Evolutionary conservation across 2,113 vertebrate genomes (phyloP).

Genomic region (Lates calcarifer): DNA sequence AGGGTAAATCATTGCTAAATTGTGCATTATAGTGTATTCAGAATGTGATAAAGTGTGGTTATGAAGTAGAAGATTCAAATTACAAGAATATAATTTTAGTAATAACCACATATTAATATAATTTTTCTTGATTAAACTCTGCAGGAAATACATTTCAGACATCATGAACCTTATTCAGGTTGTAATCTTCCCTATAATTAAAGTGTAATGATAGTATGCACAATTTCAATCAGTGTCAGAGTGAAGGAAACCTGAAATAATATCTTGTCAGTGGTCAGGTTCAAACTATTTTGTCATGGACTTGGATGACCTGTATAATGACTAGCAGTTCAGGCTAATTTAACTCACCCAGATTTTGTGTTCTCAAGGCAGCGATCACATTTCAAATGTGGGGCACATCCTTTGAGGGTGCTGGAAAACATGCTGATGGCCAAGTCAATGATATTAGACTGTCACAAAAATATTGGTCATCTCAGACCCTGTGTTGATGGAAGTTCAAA

Average conservation of each 20-base stretch:
- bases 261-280: neutral
- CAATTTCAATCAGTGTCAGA: neutral
- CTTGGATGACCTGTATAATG: neutral
- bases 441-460: constrained; percentile 21
- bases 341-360: neutral
- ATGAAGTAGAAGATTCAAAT: neutral
- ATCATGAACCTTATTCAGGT: neutral
- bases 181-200: neutral
- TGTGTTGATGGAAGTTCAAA: constrained; percentile 14
- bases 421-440: constrained; percentile 23
- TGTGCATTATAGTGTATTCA: neutral
- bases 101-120: neutral
- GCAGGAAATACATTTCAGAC: neutral
- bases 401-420: constrained; percentile 8
- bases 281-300: neutral
- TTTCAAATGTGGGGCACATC: constrained; percentile 32
- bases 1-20: neutral
- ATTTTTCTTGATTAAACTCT: constrained; percentile 10
- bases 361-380: constrained; percentile 5
- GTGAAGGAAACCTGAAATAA: neutral
- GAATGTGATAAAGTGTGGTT: neutral
- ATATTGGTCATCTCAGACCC: neutral
- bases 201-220: neutral
- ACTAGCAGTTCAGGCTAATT: neutral
- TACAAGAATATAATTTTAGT: neutral